These are phyloP conservation scores for Aleiodes leptofemur DNA, from an alignment of 2,888 invertebrate genomes.

Conservation along the genomic window DNA sequence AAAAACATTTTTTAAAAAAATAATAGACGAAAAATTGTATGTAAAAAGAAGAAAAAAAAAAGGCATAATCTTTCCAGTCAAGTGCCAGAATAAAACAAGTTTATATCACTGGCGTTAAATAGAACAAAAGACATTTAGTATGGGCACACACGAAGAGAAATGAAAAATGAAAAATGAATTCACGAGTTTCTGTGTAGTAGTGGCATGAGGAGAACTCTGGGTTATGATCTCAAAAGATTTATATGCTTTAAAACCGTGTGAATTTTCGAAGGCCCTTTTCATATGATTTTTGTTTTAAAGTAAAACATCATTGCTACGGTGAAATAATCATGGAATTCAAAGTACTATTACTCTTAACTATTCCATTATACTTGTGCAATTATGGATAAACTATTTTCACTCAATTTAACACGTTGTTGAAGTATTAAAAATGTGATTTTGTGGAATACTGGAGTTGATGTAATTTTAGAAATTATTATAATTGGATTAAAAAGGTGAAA, in stretches of 20 bases:
- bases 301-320: background rate
- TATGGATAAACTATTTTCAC: slow-evolving; percentile 10
- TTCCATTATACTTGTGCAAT: slow-evolving; percentile 6
- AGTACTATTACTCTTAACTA: background rate
- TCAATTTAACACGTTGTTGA: too few species aligned
- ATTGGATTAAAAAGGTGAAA: too few species aligned
- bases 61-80: slow-evolving; percentile 25
- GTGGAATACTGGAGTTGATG: too few species aligned
- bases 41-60: background rate
- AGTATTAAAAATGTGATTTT: too few species aligned
- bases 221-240: slow-evolving; percentile 44
- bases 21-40: too few species aligned
- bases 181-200: slow-evolving; percentile 1
- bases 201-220: slow-evolving; percentile 20
- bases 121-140: slow-evolving; percentile 33
- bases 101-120: slow-evolving; percentile 31
- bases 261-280: slow-evolving; percentile 29
- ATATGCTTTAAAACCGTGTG: slow-evolving; percentile 39
- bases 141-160: slow-evolving; percentile 25
- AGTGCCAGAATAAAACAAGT: slow-evolving; percentile 19
- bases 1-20: background rate
- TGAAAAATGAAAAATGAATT: slow-evolving; percentile 32
- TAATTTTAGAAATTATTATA: too few species aligned
- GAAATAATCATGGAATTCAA: slow-evolving; percentile 7
- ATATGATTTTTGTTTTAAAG: background rate